Base-by-base conservation (phyloP, 2,113 vertebrate species). In the Centropristis striata region DNA sequence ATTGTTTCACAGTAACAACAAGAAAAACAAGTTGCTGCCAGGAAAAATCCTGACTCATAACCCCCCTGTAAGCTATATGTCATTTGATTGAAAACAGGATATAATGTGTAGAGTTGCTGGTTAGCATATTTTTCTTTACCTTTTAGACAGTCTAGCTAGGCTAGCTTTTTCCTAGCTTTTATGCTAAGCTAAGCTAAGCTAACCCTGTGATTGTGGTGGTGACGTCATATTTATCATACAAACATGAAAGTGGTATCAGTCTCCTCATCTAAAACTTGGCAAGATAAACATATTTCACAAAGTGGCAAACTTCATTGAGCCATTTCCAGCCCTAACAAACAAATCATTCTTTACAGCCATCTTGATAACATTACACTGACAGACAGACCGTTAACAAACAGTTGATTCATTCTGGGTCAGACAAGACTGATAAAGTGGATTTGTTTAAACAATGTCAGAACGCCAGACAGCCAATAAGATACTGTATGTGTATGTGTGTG, bases 391-490 rank as follows among this genome's bases (percentile, higher is more conserved):
- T 67, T 79, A 44, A 85, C 74, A 85, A 78, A 75, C 74, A 67
- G 41, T 7, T 83, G 72, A 89, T 86, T 85, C 83, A 90, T 80
- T 65, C 57, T 42, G 25, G 75, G 16, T 65, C 64, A 53, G 80
- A 71, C 64, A 28, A 16, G 2, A 50, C 61, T 67, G 82, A 89
- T 85, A 84, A 81, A 69, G 21, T 71, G 27, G 42, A 44, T 50
- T 39, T 80, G 75, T 85, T 74, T 69, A 69, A 85, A 90, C 73
- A 75, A 73, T 72, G 86, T 21, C n/a, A 59, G 66, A 25, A 36
- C 47, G n/a, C n/a, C n/a, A 60, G 47, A 57, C 37, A 27, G 27
- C 11, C 55, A 53, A 47, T 64, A 51, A 60, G 64, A 63, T 51
- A 81, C 32, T 64, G 42, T 69, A 1, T 68, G 61, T 78, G 64